These are phyloP conservation scores for silkworm (Bombyx mori) DNA, from an alignment of 1,140 invertebrate species.

Conservation along the genomic window ASM3026992v2 NC_085118.1:575001-575500, in stretches of 20 bases:
- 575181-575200: conserved; percentile 15
- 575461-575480: no score
- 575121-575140: no score
- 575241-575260: conserved; percentile 47
- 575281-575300: conserved; percentile 71
- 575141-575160: background rate
- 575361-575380: conserved; percentile 41
- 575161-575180: no score
- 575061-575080: no score
- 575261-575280: conserved; percentile 69
- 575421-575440: no score
- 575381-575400: conserved; percentile 23
- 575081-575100: no score
- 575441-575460: no score
- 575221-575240: conserved; percentile 28
- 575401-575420: background rate
- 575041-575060: no score
- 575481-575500: no score
- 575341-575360: conserved; percentile 67
- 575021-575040: no score
- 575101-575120: no score
- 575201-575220: conserved; percentile 23
- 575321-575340: conserved; percentile 51
- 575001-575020: no score
- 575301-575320: conserved; percentile 70